Evolutionary conservation across 2,888 invertebrate species (phyloP).

Genomic region (Liposcelis brunnea): DNA sequence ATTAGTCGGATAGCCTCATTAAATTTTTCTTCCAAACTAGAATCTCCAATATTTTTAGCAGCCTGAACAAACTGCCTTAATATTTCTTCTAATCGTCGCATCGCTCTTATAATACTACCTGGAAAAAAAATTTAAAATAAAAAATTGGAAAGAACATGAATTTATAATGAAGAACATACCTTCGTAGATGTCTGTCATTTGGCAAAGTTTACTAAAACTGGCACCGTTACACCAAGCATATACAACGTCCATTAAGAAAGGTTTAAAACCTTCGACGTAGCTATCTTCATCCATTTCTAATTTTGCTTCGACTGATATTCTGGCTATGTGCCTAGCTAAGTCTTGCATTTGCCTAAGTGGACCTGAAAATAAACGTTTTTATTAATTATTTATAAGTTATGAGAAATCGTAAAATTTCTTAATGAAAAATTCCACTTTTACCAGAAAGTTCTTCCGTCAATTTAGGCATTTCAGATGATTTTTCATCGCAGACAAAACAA

Average conservation of each 20-base stretch:
- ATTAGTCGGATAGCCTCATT: conserved; percentile 77
- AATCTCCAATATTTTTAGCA: conserved; percentile 90
- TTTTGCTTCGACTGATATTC: conserved; percentile 66
- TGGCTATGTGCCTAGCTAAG: conserved; percentile 80
- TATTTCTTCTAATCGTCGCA: conserved; percentile 91
- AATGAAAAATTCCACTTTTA: background rate
- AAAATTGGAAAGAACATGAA: background rate
- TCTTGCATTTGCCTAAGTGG: conserved; percentile 88
- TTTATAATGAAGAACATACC: conserved; percentile 31
- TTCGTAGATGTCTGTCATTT: conserved; percentile 94
- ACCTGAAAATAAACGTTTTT: conserved; percentile 26
- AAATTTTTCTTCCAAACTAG: conserved; percentile 90
- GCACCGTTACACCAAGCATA: conserved; percentile 91
- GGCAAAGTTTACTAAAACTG: conserved; percentile 78
- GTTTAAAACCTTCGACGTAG: conserved; percentile 85
- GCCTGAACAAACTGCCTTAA: conserved; percentile 90
- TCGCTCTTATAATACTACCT: conserved; percentile 75
- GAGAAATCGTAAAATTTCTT: background rate
- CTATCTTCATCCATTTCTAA: conserved; percentile 75
- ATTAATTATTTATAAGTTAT: background rate
- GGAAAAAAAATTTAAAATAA: conserved; percentile 12
- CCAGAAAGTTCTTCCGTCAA: conserved; percentile 64
- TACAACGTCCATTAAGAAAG: conserved; percentile 94
- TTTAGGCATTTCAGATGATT: conserved; percentile 61
- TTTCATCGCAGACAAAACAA: conserved; percentile 88